Percentiles rank a stretch among this genome's conserved stretches.
phyloP scores from a whole-genome alignment of 2,113 vertebrate genomes.

The Trochalopteron elliotii region DNA sequence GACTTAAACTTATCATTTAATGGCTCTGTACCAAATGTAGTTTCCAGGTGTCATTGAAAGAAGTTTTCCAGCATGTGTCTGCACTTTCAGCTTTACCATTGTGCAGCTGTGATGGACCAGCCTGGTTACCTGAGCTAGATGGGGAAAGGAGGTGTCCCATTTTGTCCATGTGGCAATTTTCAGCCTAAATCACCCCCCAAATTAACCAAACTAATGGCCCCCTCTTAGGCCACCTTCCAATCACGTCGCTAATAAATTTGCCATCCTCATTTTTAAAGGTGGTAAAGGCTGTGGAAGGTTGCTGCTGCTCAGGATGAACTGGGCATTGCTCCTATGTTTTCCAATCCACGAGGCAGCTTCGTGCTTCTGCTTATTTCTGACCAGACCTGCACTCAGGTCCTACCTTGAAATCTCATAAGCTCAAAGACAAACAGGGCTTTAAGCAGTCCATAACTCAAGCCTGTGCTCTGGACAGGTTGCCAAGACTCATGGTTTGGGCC shows the following conservation, averaged over 20 bases:
- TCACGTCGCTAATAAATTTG: neutral
- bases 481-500: neutral
- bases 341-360: accelerated
- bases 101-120: neutral
- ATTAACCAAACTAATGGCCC: neutral
- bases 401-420: neutral
- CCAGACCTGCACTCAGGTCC: neutral
- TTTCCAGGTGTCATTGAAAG: neutral
- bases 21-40: neutral
- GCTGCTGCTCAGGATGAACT: neutral
- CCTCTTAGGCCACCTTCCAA: neutral
- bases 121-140: neutral
- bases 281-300: neutral
- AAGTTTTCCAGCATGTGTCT: neutral
- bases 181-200: neutral
- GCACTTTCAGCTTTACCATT: neutral
- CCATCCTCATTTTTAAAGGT: neutral
- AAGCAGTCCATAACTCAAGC: neutral
- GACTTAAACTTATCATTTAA: neutral
- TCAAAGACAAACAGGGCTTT: neutral
- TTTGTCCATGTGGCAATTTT: neutral
- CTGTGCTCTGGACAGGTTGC: neutral
- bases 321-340: accelerated
- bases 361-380: neutral
- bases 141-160: neutral